phyloP scores from a whole-genome alignment of 1,140 invertebrate species.

The Chrysomallon squamiferum region DNA sequence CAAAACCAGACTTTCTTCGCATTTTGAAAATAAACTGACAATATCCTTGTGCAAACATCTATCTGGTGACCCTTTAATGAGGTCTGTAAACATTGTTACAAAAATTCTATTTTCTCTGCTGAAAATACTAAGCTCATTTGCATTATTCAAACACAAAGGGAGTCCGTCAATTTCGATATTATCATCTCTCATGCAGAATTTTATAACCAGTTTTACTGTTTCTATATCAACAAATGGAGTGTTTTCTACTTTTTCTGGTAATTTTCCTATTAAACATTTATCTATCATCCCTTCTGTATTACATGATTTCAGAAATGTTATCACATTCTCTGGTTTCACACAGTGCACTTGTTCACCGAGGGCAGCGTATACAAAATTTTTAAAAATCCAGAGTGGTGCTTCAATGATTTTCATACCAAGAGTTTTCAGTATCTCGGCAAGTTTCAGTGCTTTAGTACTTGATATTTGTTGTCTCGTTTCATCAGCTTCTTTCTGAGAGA shows the following conservation, averaged over 20 bases:
- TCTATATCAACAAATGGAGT: too few species aligned
- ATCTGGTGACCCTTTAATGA: constrained; percentile 1
- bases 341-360: not conserved
- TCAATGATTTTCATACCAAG: constrained; percentile 22
- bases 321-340: constrained; percentile 6
- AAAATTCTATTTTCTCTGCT: constrained; percentile 1
- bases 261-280: too few species aligned
- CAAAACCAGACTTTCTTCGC: not conserved
- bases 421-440: not conserved
- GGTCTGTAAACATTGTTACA: not conserved
- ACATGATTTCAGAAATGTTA: constrained; percentile 17
- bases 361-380: constrained; percentile 8
- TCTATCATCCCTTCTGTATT: not conserved
- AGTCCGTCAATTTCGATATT: constrained; percentile 2
- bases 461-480: too few species aligned
- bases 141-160: constrained; percentile 6
- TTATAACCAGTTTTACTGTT: not conserved
- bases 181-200: not conserved
- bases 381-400: constrained; percentile 1
- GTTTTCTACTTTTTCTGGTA: too few species aligned
- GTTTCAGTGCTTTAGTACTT: not conserved
- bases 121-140: constrained; percentile 7
- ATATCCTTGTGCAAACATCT: not conserved
- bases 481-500: too few species aligned
- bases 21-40: not conserved